Conservation (phyloP, 2,113 vertebrate genomes). For the Oncorhynchus gorbuscha region DNA sequence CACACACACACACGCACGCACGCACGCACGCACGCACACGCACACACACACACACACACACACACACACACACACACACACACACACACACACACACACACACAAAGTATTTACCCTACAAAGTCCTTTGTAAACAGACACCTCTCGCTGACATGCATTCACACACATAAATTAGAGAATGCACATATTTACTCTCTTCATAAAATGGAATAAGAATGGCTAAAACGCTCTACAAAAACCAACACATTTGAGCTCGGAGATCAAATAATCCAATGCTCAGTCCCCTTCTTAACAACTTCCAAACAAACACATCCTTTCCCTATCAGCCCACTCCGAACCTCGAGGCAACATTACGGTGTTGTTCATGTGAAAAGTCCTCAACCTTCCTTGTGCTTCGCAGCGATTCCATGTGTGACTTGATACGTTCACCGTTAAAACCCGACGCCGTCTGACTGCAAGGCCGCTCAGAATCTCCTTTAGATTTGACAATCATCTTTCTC, state of each 20-base stretch:
- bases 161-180: not conserved
- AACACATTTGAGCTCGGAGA: not conserved
- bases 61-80: not conserved
- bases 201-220: conserved; percentile 4
- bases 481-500: conserved; percentile 48
- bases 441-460: conserved; percentile 40
- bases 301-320: conserved; percentile 19
- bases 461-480: conserved; percentile 47
- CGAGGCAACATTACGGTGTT: conserved; percentile 26
- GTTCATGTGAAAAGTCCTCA: conserved; percentile 33
- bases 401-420: conserved; percentile 45
- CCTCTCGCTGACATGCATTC: not conserved
- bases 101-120: conserved; percentile 17
- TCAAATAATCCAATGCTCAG: not conserved
- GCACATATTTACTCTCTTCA: not conserved
- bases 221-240: not conserved
- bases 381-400: conserved; percentile 48
- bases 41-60: conserved; percentile 2
- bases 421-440: conserved; percentile 41
- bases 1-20: conserved; percentile 12
- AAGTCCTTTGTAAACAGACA: conserved; percentile 13
- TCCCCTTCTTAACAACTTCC: not conserved
- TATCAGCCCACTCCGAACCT: conserved; percentile 25
- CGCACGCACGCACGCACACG: not conserved
- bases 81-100: conserved; percentile 4